Percentiles rank a stretch among this genome's conserved stretches.
Conservation (phyloP, 2,113 vertebrate species). For the Thamnophis sirtalis region DNA sequence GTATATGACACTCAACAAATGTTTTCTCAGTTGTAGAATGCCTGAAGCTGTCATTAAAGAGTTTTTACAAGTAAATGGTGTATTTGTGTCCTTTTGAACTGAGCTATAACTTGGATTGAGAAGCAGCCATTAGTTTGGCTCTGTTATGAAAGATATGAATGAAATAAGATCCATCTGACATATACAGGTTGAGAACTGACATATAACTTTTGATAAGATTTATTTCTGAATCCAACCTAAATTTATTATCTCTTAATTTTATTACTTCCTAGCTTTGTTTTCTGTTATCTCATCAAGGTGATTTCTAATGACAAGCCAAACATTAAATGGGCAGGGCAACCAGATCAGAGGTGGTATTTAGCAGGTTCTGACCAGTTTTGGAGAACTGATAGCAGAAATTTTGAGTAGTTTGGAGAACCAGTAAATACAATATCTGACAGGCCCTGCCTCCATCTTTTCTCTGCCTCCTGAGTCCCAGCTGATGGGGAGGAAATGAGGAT, state of each 20-base stretch:
- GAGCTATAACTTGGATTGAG: neutral
- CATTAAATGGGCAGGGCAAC: neutral
- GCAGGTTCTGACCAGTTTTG: too few relatives aligned
- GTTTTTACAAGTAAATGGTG: neutral
- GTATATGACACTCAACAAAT: neutral
- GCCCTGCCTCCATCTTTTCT: too few relatives aligned
- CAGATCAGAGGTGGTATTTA: too few relatives aligned
- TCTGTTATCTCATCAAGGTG: fast-evolving
- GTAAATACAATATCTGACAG: too few relatives aligned
- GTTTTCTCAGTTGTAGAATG: neutral
- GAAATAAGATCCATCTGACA: neutral
- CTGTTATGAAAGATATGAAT: neutral
- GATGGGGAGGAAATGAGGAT: too few relatives aligned
- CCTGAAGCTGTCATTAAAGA: neutral
- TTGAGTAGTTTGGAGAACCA: too few relatives aligned
- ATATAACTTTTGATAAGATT: neutral
- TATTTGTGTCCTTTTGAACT: neutral
- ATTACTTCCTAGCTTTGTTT: neutral
- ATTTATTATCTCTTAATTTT: neutral
- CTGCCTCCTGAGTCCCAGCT: too few relatives aligned
- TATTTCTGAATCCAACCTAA: neutral
- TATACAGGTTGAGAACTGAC: neutral
- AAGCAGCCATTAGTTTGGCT: neutral
- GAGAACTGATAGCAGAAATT: too few relatives aligned
- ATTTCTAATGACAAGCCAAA: constrained; percentile 9